These are phyloP conservation scores for Nothocercus nigrocapillus DNA, from an alignment of 2,113 vertebrate genomes.

Conservation along the genomic window DNA sequence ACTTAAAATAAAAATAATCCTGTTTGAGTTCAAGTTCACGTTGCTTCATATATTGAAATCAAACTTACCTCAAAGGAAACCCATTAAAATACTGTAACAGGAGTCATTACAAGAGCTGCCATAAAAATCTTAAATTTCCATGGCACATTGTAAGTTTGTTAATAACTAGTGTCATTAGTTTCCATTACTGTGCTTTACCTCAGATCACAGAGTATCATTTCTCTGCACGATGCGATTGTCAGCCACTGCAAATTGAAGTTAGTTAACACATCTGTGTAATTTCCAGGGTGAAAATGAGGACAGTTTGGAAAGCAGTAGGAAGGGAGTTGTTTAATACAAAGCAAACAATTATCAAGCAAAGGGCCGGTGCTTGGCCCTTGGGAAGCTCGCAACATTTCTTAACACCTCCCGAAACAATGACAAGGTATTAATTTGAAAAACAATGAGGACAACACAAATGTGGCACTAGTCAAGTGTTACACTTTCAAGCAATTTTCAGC, in stretches of 20 bases:
- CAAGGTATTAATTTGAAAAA: slow-evolving; percentile 95
- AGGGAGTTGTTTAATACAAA: slow-evolving; percentile 83
- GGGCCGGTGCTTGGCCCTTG: slow-evolving; percentile 83
- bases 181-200: slow-evolving; percentile 84
- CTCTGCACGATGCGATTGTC: slow-evolving; percentile 85
- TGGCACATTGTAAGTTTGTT: slow-evolving; percentile 77
- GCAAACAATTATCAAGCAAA: slow-evolving; percentile 92
- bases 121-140: slow-evolving; percentile 78
- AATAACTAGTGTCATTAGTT: slow-evolving; percentile 84
- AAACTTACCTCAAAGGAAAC: slow-evolving; percentile 80
- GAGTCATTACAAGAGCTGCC: slow-evolving; percentile 79
- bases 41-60: slow-evolving; percentile 60
- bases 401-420: slow-evolving; percentile 89
- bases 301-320: slow-evolving; percentile 85
- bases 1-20: neutral
- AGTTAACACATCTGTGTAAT: slow-evolving; percentile 90
- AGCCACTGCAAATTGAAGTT: slow-evolving; percentile 90
- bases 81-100: slow-evolving; percentile 81
- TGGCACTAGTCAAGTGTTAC: slow-evolving; percentile 85
- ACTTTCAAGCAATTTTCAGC: slow-evolving; percentile 84
- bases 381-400: slow-evolving; percentile 82
- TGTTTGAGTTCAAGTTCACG: slow-evolving; percentile 41
- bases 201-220: slow-evolving; percentile 87
- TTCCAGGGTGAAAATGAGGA: slow-evolving; percentile 93
- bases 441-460: slow-evolving; percentile 82